Base-by-base conservation (phyloP, 2,113 vertebrate genomes). In the Anguilla japonica region DNA sequence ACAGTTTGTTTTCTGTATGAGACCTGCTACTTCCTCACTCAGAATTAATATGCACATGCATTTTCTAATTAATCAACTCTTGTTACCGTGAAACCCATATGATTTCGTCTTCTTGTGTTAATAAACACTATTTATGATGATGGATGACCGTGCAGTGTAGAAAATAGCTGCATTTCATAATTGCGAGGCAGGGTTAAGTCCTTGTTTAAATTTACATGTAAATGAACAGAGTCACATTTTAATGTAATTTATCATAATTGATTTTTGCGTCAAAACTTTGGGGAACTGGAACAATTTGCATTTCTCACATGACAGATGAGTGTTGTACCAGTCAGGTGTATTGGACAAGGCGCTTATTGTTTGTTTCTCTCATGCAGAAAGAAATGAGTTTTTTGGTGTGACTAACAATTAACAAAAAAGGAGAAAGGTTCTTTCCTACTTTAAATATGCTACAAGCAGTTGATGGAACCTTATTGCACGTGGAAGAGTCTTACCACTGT, bases 151-250 rank as follows among this genome's bases (percentile, higher is more conserved):
- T 84, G 87, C 57, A 67, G 80, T 6, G 40, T 20, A 57, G 2
- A 60, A 26, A 75, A 86, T 43, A 22, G 39, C 84, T 60, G 84
- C 79, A 80, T 79, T 86, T 78, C 85, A 43, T 82, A 85, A 89
- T 87, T 89, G 84, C 56, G 87, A 84, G 40, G 86, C 84, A 84
- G 82, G 81, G 88, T 88, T 88, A 86, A n/a, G 83, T 82, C 84
- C 50, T 83, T 86, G 50, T 89, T 41, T 84, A 88, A 86, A 89
- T 88, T 83, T 86, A 85, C 84, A 91, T 90, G 87, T 87, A 89
- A 85, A 88, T 90, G 2, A 86, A 89, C 84, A 84, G 87, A 89
- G 88, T 87, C 79, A 87, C 83, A 87, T 90, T 89, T 86, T 87
- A 60, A 88, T 83, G 71, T 81, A 85, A 91, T 90, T 89, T 57